These are phyloP conservation scores for Prosopocoilus inquinatus DNA, from an alignment of 2,888 invertebrate genomes.

Conservation along the genomic window DNA sequence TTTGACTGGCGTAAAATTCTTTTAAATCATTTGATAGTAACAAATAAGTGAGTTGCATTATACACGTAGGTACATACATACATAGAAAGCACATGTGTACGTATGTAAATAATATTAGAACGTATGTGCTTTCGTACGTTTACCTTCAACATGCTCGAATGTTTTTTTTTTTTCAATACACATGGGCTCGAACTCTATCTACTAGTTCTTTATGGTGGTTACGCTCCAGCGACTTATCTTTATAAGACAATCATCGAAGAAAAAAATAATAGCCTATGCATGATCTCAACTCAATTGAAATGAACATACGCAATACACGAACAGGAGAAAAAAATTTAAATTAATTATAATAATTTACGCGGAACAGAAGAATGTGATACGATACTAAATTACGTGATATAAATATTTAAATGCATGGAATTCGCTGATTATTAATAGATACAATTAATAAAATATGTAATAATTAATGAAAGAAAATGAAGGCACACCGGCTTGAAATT, in stretches of 20 bases:
- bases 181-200: not conserved
- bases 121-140: not conserved
- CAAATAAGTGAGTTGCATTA: too few relatives aligned
- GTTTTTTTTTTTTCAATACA: not conserved
- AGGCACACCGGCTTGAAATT: not conserved
- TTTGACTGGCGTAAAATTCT: too few relatives aligned
- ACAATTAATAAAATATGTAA: not conserved
- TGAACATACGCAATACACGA: not conserved
- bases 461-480: slow-evolving; percentile 2
- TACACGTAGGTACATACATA: too few relatives aligned
- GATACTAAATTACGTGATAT: not conserved
- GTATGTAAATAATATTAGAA: too few relatives aligned
- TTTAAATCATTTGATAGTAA: too few relatives aligned
- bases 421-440: slow-evolving; percentile 3
- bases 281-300: not conserved
- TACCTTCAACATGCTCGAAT: too few relatives aligned
- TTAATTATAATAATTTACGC: slow-evolving; percentile 3
- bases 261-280: not conserved
- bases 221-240: not conserved
- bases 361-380: not conserved
- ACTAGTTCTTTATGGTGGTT: not conserved
- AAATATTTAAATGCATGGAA: not conserved
- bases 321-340: not conserved
- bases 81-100: too few relatives aligned
- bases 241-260: not conserved